Conservation (phyloP, 2,888 invertebrate species). For the Pyrochroa serraticornis region DNA sequence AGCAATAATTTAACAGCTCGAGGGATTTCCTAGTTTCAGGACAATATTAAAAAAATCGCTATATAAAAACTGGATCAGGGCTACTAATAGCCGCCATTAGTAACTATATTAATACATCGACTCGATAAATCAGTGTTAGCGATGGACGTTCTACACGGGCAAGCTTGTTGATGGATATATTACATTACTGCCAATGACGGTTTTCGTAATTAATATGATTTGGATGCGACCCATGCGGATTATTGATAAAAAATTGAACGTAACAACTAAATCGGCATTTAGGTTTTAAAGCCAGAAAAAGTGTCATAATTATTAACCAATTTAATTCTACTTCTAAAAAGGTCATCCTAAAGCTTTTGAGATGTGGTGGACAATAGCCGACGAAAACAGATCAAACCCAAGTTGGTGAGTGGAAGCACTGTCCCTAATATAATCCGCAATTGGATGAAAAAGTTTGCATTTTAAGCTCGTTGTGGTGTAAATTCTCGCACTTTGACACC, state of each 20-base stretch:
- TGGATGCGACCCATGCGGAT: too few relatives aligned
- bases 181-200: slow-evolving; percentile 10
- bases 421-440: too few relatives aligned
- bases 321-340: slow-evolving; percentile 6
- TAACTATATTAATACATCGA: neutral
- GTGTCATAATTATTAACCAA: too few relatives aligned
- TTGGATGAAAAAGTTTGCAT: neutral
- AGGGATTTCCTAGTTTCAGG: too few relatives aligned
- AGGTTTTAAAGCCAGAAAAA: too few relatives aligned
- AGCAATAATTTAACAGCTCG: too few relatives aligned
- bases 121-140: slow-evolving; percentile 7
- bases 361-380: slow-evolving; percentile 7
- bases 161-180: slow-evolving; percentile 12
- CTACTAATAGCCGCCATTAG: neutral
- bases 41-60: too few relatives aligned
- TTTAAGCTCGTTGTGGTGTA: slow-evolving; percentile 1
- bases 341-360: slow-evolving; percentile 5
- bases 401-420: slow-evolving; percentile 3
- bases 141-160: slow-evolving; percentile 4
- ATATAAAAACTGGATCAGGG: too few relatives aligned
- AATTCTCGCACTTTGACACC: neutral
- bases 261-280: too few relatives aligned
- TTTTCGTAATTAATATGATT: slow-evolving; percentile 7
- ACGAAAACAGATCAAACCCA: slow-evolving; percentile 12
- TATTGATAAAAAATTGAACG: too few relatives aligned